Conservation (phyloP, 2,797 vertebrate species). For the Choloepus didactylus region DNA sequence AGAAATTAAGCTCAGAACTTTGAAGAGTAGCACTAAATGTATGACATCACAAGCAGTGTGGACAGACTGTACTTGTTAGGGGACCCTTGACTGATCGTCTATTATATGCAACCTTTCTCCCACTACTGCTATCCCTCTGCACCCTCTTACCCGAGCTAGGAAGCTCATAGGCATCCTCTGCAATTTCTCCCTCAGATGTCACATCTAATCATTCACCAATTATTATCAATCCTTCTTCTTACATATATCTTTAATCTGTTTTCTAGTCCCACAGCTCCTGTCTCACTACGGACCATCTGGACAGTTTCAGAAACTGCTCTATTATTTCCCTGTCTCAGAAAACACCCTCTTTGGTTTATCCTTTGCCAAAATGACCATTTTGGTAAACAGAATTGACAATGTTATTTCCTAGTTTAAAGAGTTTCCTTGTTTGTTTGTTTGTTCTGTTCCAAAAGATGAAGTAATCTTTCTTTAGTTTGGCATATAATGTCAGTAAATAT, state of each 20-base stretch:
- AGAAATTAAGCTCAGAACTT: background rate
- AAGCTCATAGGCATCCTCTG: background rate
- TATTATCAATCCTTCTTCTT: background rate
- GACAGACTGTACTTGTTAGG: background rate
- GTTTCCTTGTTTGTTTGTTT: background rate
- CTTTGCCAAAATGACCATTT: background rate
- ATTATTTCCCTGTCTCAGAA: background rate
- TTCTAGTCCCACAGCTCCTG: background rate
- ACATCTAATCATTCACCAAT: background rate
- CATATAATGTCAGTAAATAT: background rate
- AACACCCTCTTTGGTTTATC: background rate
- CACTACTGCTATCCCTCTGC: background rate
- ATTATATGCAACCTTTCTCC: background rate
- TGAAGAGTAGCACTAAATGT: background rate
- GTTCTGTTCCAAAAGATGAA: background rate
- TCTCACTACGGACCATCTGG: background rate
- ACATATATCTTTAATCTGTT: background rate
- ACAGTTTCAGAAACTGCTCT: background rate
- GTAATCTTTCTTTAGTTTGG: background rate
- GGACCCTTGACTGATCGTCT: background rate
- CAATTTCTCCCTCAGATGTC: background rate
- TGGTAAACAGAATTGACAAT: background rate
- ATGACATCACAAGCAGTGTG: background rate
- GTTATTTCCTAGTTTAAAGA: background rate
- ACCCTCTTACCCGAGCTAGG: background rate